Base-by-base conservation (phyloP, 2,888 invertebrate species). In the Timema cristinae region DNA sequence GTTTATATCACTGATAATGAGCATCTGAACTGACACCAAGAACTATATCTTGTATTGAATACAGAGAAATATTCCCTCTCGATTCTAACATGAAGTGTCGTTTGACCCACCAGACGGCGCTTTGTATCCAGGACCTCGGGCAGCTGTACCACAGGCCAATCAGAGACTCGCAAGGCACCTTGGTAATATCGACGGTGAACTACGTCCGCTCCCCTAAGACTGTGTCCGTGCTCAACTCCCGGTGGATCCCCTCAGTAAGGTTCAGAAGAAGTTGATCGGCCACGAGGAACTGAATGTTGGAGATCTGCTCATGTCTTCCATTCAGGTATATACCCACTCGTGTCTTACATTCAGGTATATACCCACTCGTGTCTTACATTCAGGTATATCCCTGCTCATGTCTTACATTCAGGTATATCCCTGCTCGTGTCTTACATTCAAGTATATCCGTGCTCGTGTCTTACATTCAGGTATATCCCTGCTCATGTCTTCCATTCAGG, bases 61-160 rank as follows among this genome's bases (percentile, higher is more conserved):
- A 32, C 32, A 32, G 32, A 2, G 32, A 32, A 32, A 32, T 32
- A 4, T 32, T 32, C 32, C 1, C 1, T 32, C 32, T 32, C 4
- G 32, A 32, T 32, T 32, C 32, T 32, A 32, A 32, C 32, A 32
- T 4, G 32, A 32, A 32, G n/a, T 54, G 11, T 4, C 54, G 54
- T n/a, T 54, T n/a, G 11, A 2, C 66, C 71, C 78, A 79, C 13
- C 88, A 97, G 87, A 91, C 92, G 47, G 94, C 95, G 0, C 84
- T 96, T 7, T 94, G 97, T 77, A 87, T 96, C 72, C 94, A 94
- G 79, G 97, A 99, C 82, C 86, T 99, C 78, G 98, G 99, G 6
- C 95, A 97, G 82, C 85, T 98, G 66, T 97, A 94, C 84, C 93
- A 96, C 83, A 93, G 93, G 79, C 96, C 97, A 0, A 84, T 98